These are phyloP conservation scores for Trichosurus vulpecula DNA, from an alignment of 2,797 vertebrate species.

Conservation along the genomic window DNA sequence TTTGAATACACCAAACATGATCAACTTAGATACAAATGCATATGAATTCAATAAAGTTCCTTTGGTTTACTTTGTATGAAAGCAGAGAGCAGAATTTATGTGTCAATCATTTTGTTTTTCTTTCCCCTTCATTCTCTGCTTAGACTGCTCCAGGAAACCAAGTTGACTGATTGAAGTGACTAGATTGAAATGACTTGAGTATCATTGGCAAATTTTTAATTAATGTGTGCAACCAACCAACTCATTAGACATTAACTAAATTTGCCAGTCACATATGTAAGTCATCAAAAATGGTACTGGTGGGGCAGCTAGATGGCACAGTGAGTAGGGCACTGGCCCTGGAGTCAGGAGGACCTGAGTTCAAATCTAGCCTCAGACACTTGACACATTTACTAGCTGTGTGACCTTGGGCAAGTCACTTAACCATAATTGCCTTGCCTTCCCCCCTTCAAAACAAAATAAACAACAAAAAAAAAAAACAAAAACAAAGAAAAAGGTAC, in stretches of 20 bases:
- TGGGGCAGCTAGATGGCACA: too few relatives aligned
- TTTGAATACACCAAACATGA: background rate
- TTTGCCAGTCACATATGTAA: constrained; percentile 6
- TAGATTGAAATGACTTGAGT: background rate
- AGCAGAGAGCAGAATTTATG: background rate
- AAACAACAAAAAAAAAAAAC: too few relatives aligned
- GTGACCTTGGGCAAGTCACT: too few relatives aligned
- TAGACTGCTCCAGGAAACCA: background rate
- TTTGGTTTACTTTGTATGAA: background rate
- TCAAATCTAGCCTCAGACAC: too few relatives aligned
- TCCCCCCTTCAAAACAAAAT: too few relatives aligned
- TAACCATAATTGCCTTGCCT: too few relatives aligned
- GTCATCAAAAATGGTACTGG: constrained; percentile 40
- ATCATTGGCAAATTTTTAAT: background rate
- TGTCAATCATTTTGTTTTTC: background rate
- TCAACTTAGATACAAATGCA: background rate
- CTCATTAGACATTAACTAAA: constrained; percentile 33
- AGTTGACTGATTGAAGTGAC: background rate
- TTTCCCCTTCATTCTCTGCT: background rate
- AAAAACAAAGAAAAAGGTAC: constrained; percentile 47
- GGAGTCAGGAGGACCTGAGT: too few relatives aligned
- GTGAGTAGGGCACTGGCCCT: too few relatives aligned
- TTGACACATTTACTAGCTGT: too few relatives aligned
- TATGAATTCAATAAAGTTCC: background rate
- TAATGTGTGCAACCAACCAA: background rate